Evolutionary conservation across 2,888 invertebrate genomes (phyloP).

Genomic region (Odiellus spinosus): DNA sequence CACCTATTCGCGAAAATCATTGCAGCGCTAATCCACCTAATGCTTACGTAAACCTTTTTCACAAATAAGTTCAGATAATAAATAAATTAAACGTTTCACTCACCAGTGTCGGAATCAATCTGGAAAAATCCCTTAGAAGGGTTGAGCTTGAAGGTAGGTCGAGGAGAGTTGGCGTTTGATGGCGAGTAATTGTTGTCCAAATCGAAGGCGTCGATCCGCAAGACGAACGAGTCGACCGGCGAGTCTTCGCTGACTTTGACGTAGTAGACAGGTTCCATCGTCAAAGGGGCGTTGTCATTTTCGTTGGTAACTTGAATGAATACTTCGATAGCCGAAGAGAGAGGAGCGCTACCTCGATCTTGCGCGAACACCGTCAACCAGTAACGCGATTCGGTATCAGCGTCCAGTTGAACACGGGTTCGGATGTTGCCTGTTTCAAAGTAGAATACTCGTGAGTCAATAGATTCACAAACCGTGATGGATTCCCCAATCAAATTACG

Average conservation of each 20-base stretch:
- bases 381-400: conserved; percentile 69
- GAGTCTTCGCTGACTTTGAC: conserved; percentile 65
- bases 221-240: conserved; percentile 34
- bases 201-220: not conserved
- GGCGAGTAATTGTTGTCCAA: not conserved
- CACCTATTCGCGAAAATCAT: too few relatives aligned
- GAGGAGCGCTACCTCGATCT: conserved; percentile 74
- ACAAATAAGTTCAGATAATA: too few relatives aligned
- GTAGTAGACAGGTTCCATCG: conserved; percentile 68
- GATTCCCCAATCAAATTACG: too few relatives aligned
- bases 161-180: too few relatives aligned
- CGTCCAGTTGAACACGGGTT: conserved; percentile 68
- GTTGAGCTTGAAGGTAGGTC: too few relatives aligned
- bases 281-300: conserved; percentile 89
- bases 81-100: too few relatives aligned
- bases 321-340: conserved; percentile 66
- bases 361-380: conserved; percentile 90
- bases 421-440: conserved; percentile 68
- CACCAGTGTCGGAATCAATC: too few relatives aligned
- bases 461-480: too few relatives aligned
- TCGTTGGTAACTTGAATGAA: conserved; percentile 69
- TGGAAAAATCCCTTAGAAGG: too few relatives aligned
- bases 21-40: too few relatives aligned
- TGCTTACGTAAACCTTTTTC: too few relatives aligned
- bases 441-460: too few relatives aligned